phyloP scores from a whole-genome alignment of 2,888 invertebrate species.

The Mycalesis mineus region DNA sequence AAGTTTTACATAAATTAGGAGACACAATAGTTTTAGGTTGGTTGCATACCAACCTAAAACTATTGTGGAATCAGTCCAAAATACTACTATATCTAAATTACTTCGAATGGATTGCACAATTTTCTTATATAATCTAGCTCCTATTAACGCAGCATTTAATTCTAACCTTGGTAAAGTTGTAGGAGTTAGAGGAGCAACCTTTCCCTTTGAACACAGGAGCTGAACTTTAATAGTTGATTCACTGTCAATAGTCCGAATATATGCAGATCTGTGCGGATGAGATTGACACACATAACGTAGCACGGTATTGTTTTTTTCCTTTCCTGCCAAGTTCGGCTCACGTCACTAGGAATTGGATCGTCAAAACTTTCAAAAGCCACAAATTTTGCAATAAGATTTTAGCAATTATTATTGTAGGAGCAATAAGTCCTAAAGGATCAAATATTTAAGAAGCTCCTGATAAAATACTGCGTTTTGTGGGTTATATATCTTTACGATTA shows the following conservation, averaged over 20 bases:
- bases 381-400: conserved; percentile 24
- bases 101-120: neutral
- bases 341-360: conserved; percentile 13
- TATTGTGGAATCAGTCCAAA: conserved; percentile 34
- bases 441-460: conserved; percentile 23
- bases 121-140: conserved; percentile 26
- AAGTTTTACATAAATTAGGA: conserved; percentile 25
- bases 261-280: conserved; percentile 14
- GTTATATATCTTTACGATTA: neutral
- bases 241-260: conserved; percentile 6
- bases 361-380: conserved; percentile 21
- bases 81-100: conserved; percentile 2
- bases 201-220: conserved; percentile 28
- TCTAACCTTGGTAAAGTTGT: conserved; percentile 34
- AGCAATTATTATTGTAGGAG: conserved; percentile 17
- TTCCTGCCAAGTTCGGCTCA: neutral
- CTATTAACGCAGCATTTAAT: conserved; percentile 32
- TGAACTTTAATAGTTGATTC: neutral
- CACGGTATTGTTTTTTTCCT: neutral
- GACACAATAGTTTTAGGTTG: no score
- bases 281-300: neutral
- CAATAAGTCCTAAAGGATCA: conserved; percentile 24
- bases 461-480: conserved; percentile 24
- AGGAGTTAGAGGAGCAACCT: conserved; percentile 32
- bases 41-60: conserved; percentile 32